Evolutionary conservation across 2,113 vertebrate species (phyloP).

Genomic region (Oostethus manadensis): DNA sequence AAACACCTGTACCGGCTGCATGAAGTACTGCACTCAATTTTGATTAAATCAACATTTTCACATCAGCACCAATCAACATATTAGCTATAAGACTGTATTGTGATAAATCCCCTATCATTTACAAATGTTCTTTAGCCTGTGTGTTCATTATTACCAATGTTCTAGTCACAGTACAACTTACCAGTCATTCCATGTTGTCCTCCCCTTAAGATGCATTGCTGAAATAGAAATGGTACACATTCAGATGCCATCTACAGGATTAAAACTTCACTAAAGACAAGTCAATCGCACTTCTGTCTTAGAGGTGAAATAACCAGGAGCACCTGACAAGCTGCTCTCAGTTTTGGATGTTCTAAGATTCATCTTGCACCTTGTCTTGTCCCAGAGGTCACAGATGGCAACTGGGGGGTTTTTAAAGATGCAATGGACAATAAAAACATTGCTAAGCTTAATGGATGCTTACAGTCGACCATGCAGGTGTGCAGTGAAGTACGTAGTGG

Average conservation of each 20-base stretch:
- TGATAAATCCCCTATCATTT: too few relatives aligned
- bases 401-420: conserved; percentile 69
- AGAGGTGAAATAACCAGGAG: conserved; percentile 69
- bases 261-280: not conserved
- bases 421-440: conserved; percentile 13
- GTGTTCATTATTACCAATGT: too few relatives aligned
- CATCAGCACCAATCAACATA: too few relatives aligned
- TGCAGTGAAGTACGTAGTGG: not conserved
- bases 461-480: conserved; percentile 26
- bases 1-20: too few relatives aligned
- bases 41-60: too few relatives aligned
- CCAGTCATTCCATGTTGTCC: too few relatives aligned
- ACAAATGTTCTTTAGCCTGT: too few relatives aligned
- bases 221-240: too few relatives aligned
- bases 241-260: not conserved
- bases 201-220: too few relatives aligned
- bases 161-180: too few relatives aligned
- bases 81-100: too few relatives aligned
- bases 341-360: conserved; percentile 72
- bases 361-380: conserved; percentile 70
- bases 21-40: too few relatives aligned
- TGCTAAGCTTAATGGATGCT: not conserved
- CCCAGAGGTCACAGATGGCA: conserved; percentile 52
- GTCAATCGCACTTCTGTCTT: conserved; percentile 48
- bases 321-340: conserved; percentile 41